A percentile compares a stretch with the other conserved stretches of the same genome.
Evolutionary conservation across 2,113 vertebrate genomes (phyloP).

Genomic region (Anguilla japonica): DNA sequence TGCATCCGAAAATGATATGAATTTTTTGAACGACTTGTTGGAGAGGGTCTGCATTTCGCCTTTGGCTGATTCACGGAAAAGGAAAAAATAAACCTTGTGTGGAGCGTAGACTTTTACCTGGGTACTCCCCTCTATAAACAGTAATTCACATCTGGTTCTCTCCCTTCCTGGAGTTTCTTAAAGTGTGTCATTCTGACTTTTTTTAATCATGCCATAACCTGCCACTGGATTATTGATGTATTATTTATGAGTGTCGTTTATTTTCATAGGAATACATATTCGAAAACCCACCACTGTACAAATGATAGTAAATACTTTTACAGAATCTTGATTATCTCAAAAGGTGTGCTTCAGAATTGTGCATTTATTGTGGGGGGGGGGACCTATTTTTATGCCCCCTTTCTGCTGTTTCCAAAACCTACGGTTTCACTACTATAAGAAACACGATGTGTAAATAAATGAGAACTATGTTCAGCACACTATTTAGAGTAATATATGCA

Average conservation of each 20-base stretch:
- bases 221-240: not conserved
- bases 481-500: not conserved
- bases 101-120: constrained; percentile 22
- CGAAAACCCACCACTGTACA: not conserved
- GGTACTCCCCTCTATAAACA: constrained; percentile 33
- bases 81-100: constrained; percentile 31
- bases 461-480: not conserved
- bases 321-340: not conserved
- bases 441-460: not conserved
- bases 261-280: not conserved
- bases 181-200: not conserved
- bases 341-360: not conserved
- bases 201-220: constrained; percentile 2
- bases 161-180: constrained; percentile 22
- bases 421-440: not conserved
- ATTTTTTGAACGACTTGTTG: constrained; percentile 43
- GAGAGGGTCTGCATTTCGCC: constrained; percentile 27
- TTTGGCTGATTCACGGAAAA: constrained; percentile 35
- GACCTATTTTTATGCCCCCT: not conserved
- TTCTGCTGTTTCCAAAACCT: not conserved
- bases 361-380: not conserved
- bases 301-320: not conserved
- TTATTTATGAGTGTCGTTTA: not conserved
- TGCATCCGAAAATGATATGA: constrained; percentile 38
- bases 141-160: constrained; percentile 16